These are phyloP conservation scores for Shargacucullia verbasci DNA, from an alignment of 2,888 invertebrate genomes.

Conservation along the genomic window DNA sequence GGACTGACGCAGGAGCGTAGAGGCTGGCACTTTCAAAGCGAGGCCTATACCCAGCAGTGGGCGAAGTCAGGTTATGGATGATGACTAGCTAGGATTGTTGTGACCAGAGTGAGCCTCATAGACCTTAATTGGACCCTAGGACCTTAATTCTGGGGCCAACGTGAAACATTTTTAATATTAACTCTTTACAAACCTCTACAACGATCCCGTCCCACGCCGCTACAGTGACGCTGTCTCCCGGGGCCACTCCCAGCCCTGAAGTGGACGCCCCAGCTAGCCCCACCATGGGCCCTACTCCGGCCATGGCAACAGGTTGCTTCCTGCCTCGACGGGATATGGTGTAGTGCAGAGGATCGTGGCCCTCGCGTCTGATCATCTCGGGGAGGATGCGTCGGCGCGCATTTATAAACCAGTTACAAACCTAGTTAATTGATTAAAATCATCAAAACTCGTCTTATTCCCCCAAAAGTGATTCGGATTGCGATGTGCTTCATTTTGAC, in stretches of 20 bases:
- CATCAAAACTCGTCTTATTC: no score
- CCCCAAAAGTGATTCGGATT: no score
- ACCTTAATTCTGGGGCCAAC: no score
- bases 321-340: conserved; percentile 96
- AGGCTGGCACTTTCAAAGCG: no score
- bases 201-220: conserved; percentile 80
- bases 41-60: no score
- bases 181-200: conserved; percentile 77
- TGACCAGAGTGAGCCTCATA: no score
- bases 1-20: no score
- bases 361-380: conserved; percentile 97
- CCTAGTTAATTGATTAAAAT: conserved; percentile 66
- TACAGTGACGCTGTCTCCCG: conserved; percentile 67
- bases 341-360: conserved; percentile 96
- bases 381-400: conserved; percentile 97
- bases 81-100: no score
- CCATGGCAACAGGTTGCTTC: conserved; percentile 87
- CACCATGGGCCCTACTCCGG: conserved; percentile 70
- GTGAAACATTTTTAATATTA: no score
- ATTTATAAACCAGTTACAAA: conserved; percentile 99
- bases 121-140: no score
- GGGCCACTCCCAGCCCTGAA: conserved; percentile 64
- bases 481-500: no score
- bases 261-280: conserved; percentile 67
- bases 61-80: no score